Base-by-base conservation (phyloP, 2,888 invertebrate genomes). In the Tetragonisca angustula region DNA sequence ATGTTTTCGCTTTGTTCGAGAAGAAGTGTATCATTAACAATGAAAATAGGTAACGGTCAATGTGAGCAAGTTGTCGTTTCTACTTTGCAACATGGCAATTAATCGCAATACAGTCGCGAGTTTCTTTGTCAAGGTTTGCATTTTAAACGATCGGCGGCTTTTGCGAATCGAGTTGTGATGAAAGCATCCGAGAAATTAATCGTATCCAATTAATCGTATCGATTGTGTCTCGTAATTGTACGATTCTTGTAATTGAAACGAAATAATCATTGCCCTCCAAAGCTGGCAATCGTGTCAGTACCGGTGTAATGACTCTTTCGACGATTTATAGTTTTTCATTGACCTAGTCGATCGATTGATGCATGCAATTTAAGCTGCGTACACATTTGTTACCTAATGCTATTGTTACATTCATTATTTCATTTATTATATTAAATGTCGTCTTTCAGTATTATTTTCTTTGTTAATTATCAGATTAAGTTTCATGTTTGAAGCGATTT, bases 41-140 rank as follows among this genome's bases (percentile, higher is more conserved):
- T n/a, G 17, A 54, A 50, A 54, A 19, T 49, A 49, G 83, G 65
- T 50, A 59, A 80, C 52, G 74, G 81, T 70, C 74, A 49, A 52
- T 52, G 52, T 69, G 73, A 74, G 1, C 61, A n/a, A 52, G 64
- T 50, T 43, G 80, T 62, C 50, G 80, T 79, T 79, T 67, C 43
- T 54, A 59, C 15, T 11, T 49, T 19, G 27, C 36, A 2, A 73
- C n/a, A 50, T n/a, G 17, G 21, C 4, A 49, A 49, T 65, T 19
- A 73, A 65, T 56, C 21, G 36, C 62, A 4, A 36, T 24, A 49
- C 4, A 24, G n/a, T 15, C 49, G 27, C 21, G 6, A 24, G 21
- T 49, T 32, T 52, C 62, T 62, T 36, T 52, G 36, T 27, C 71
- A 56, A 68, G 70, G 77, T n/a, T 15, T 21, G 4, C 11, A 4